Evolutionary conservation across 2,797 vertebrate species (phyloP).

Genomic region (Melanotaenia maccullochi): DNA sequence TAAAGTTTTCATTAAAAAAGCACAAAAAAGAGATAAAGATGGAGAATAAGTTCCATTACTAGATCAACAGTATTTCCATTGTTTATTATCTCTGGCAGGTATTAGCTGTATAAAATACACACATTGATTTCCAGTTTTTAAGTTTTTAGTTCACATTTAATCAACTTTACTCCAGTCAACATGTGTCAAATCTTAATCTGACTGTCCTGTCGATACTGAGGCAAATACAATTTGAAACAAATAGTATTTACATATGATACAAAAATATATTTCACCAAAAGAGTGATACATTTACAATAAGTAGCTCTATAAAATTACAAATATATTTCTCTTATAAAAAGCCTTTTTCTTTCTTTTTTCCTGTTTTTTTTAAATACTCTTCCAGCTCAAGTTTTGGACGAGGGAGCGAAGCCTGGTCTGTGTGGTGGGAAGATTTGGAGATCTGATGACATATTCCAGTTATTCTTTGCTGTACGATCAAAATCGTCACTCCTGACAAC

Average conservation of each 20-base stretch:
- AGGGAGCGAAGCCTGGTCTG: constrained; percentile 52
- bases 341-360: constrained; percentile 51
- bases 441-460: constrained; percentile 48
- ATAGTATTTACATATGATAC: constrained; percentile 87
- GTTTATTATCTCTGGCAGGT: constrained; percentile 67
- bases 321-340: constrained; percentile 89
- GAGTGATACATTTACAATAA: constrained; percentile 81
- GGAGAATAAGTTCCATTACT: constrained; percentile 13
- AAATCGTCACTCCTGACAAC: constrained; percentile 19
- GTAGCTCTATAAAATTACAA: constrained; percentile 93
- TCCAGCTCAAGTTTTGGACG: constrained; percentile 80
- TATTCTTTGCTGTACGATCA: constrained; percentile 16
- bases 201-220: constrained; percentile 60
- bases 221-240: constrained; percentile 70
- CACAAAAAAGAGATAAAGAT: neutral
- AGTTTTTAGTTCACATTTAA: constrained; percentile 69
- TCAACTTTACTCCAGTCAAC: constrained; percentile 48
- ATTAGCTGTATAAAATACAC: constrained; percentile 75
- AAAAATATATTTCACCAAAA: constrained; percentile 96
- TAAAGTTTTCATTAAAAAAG: constrained; percentile 26
- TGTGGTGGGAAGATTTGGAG: constrained; percentile 8
- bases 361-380: constrained; percentile 84
- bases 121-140: constrained; percentile 70
- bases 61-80: constrained; percentile 57
- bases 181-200: constrained; percentile 47